Evolutionary conservation across 1,140 invertebrate species (phyloP).

Genomic region (Drosophila kurseongensis): DNA sequence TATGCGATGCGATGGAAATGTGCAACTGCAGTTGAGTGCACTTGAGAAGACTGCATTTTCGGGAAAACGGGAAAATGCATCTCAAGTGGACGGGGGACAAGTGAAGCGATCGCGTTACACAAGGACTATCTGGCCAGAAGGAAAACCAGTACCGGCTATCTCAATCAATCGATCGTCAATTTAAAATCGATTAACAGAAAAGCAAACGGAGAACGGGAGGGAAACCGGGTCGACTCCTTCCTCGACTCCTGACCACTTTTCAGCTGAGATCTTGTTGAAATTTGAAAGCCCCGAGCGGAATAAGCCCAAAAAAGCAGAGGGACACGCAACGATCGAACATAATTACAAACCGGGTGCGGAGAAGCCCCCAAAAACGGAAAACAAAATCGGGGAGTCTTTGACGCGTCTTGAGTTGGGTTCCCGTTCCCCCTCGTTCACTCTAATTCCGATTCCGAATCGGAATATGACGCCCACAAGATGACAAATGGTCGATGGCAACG

Average conservation of each 20-base stretch:
- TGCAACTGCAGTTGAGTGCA: constrained; percentile 2
- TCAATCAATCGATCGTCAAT: constrained; percentile 70
- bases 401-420: constrained; percentile 25
- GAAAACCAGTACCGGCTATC: constrained; percentile 36
- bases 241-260: constrained; percentile 18
- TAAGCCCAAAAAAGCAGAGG: background rate
- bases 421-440: background rate
- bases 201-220: constrained; percentile 20
- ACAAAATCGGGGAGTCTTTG: constrained; percentile 3
- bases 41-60: constrained; percentile 16
- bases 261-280: constrained; percentile 73
- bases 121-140: constrained; percentile 2
- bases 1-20: constrained; percentile 28
- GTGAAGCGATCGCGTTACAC: constrained; percentile 31
- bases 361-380: constrained; percentile 20
- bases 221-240: background rate
- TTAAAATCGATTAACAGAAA: constrained; percentile 68
- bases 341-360: constrained; percentile 34
- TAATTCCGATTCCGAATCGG: constrained; percentile 23
- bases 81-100: constrained; percentile 28
- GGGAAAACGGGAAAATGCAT: constrained; percentile 29
- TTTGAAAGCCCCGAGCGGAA: constrained; percentile 42
- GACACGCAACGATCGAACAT: constrained; percentile 35
- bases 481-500: constrained; percentile 50
- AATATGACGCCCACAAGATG: constrained; percentile 52